Evolutionary conservation across 2,797 vertebrate species (phyloP), one percentile per base, ranked within the genome.

Genomic region (Chelon auratus): DNA sequence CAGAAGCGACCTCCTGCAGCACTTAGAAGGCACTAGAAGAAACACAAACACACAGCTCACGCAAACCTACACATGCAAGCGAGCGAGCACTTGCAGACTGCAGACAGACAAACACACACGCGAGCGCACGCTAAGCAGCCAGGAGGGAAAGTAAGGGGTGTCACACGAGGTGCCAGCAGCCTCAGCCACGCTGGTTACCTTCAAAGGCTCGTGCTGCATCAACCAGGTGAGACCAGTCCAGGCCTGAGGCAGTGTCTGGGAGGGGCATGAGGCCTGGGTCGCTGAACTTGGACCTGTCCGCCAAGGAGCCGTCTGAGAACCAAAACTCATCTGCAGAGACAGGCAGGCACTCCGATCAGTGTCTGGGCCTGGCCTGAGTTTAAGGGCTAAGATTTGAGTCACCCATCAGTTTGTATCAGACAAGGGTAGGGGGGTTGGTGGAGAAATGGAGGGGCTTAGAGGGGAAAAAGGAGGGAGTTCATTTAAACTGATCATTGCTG

Each of bases 191-290:
- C 89, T 90, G 88, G 90, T 95, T 96, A 99, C 97, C 97, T 98
- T 99, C 97, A 89, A 99, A 99, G 45, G 97, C 97, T 88, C 95
- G 95, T 45, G 97, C 97, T 82, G 97, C 97, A 56, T 98, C 96
- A 81, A 99, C 97, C 81, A 99, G 96, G 93, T 98, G 95, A 84
- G 96, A 96, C 97, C 97, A 99, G 92, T 98, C 97, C 92, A 99
- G 93, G 81, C 95, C 97, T 10, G 95, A 93, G 89, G 95, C 97
- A 55, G 96, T 94, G 93, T 98, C 97, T 78, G 97, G 97, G 78
- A 99, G 96, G 80, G 97, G 97, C 96, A 99, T 97, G 93, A 99
- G 95, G 85, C 97, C 96, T 33, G 96, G 96, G 92, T 99, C 97
- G 92, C 94, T 94, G 88, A 95, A 96, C 94, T 96, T 98, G 92